phyloP scores from a whole-genome alignment of 2,888 invertebrate species.

The Heteropelma amictum region DNA sequence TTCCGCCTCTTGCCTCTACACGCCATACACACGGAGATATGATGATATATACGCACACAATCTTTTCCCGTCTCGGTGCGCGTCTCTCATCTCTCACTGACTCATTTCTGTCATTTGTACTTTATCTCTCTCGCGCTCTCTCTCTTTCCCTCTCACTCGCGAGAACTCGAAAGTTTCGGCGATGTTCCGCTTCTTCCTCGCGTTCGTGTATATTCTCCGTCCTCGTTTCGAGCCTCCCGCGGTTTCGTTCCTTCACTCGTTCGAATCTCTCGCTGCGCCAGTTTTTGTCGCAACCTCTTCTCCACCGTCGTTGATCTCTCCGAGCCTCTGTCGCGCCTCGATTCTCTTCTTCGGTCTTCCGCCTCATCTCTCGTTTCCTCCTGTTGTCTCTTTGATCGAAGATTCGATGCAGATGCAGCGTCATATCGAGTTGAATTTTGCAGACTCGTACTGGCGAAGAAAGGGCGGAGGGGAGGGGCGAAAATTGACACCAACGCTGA shows the following conservation, averaged over 20 bases:
- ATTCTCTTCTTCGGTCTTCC: slow-evolving; percentile 2
- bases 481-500: no score
- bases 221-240: slow-evolving; percentile 11
- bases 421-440: no score
- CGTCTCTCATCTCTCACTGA: slow-evolving; percentile 22
- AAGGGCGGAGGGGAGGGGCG: no score
- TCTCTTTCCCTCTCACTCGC: no score
- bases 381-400: no score
- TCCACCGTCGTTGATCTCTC: no score
- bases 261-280: slow-evolving; percentile 44
- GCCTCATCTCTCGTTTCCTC: no score
- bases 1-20: neutral
- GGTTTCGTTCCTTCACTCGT: slow-evolving; percentile 16
- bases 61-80: slow-evolving; percentile 3
- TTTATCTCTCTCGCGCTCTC: no score
- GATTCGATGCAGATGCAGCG: neutral
- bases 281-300: slow-evolving; percentile 58
- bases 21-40: neutral
- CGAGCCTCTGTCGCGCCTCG: slow-evolving; percentile 12
- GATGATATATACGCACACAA: neutral
- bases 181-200: neutral
- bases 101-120: no score
- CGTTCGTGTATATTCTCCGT: slow-evolving; percentile 10
- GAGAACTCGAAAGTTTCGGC: no score
- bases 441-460: no score